Evolutionary conservation across 2,888 invertebrate genomes (phyloP), one percentile per base, ranked within the genome.

Genomic region (Ochropleura leucogaster): DNA sequence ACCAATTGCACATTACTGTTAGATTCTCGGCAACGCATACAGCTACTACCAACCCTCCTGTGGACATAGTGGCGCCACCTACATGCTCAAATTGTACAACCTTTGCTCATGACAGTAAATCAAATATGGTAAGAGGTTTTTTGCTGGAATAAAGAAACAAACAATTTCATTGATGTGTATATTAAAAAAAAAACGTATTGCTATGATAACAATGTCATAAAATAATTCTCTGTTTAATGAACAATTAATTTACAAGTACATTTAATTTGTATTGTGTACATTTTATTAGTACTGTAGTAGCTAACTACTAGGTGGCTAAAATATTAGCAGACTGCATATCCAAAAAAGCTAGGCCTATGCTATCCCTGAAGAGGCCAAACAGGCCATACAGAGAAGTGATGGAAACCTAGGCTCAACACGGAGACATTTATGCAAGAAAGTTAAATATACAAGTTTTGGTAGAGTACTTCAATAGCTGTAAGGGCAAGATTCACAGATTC

Each of bases 171-270:
- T 67, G 8, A 79, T 53, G 68, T 77, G 66, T 87, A 82, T 87
- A 84, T 86, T 87, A 16, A 77, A 73, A 85, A 79, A 85, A 77
- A 84, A 84, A 84, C 44, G 42, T 84, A 85, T 86, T 85, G 81
- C 80, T 87, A 84, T 75, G 59, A 82, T 81, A 88, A 88, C 84
- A 88, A 81, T 85, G 77, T 79, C 82, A 87, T 86, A 85, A 88
- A 87, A 88, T 87, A 88, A 85, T 84, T 85, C 68, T 87, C 84
- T 87, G 60, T 81, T 70, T 72, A 83, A 9, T 66, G 55, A 72
- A 74, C 63, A 82, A 69, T 78, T 76, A 60, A 75, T 82, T 82
- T 80, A 80, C 76, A 84, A 78, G 68, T 81, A 79, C 74, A 73
- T 64, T 74, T 7, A 42, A 62, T 66, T 59, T 64, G 51, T 30